phyloP scores from a whole-genome alignment of 2,888 invertebrate genomes.

The Orthosia gracilis region DNA sequence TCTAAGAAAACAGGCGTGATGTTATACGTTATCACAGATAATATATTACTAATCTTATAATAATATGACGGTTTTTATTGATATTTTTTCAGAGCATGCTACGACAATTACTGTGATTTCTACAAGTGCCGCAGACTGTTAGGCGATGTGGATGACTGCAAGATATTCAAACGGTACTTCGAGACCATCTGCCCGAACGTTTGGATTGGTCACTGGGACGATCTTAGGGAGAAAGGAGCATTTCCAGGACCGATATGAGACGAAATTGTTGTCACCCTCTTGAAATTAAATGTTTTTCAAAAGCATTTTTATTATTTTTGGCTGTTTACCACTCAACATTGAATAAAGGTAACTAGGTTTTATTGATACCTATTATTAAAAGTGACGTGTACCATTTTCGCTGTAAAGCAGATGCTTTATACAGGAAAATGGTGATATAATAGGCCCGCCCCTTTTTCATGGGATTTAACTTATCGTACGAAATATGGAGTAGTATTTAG shows the following conservation, averaged over 20 bases:
- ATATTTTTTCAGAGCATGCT: slow-evolving; percentile 81
- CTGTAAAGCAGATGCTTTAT: too few relatives aligned
- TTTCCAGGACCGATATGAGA: slow-evolving; percentile 84
- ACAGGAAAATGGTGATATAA: too few relatives aligned
- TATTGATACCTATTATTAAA: too few relatives aligned
- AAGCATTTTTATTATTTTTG: not conserved
- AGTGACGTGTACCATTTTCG: not conserved
- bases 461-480: too few relatives aligned
- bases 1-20: too few relatives aligned
- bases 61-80: not conserved
- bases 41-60: too few relatives aligned
- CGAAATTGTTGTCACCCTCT: not conserved
- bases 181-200: slow-evolving; percentile 87
- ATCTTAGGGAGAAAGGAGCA: slow-evolving; percentile 82
- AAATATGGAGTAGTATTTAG: too few relatives aligned
- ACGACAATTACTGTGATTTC: slow-evolving; percentile 87
- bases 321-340: not conserved
- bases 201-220: slow-evolving; percentile 87
- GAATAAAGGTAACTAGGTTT: too few relatives aligned
- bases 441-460: too few relatives aligned
- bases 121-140: slow-evolving; percentile 83
- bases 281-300: slow-evolving; percentile 34
- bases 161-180: slow-evolving; percentile 87
- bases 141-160: slow-evolving; percentile 85
- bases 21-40: too few relatives aligned